A percentile compares a stretch with the other conserved stretches of the same genome.
phyloP scores from a whole-genome alignment of 1,140 invertebrate species.

The Ceratina australensis region DNA sequence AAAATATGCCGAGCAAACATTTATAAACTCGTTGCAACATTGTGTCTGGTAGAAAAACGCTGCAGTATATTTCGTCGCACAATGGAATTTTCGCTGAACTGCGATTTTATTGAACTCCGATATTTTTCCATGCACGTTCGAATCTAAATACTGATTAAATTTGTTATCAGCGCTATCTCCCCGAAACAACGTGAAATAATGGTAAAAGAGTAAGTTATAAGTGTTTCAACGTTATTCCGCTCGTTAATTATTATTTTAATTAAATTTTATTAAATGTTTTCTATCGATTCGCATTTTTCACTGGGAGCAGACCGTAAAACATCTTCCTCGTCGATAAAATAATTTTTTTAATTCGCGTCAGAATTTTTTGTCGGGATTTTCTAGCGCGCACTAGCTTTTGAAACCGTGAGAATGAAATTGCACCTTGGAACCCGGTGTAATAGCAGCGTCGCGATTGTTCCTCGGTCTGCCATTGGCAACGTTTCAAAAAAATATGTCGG shows the following conservation, averaged over 20 bases:
- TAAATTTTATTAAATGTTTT: neutral
- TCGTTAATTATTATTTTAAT: neutral
- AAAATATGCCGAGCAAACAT: neutral
- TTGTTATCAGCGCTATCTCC: neutral
- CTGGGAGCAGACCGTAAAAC: neutral
- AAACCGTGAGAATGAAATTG: slow-evolving; percentile 22
- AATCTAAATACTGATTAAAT: neutral
- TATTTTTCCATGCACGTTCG: neutral
- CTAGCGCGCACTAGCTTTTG: slow-evolving; percentile 9
- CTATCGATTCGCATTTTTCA: neutral
- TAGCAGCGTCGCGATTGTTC: slow-evolving; percentile 18
- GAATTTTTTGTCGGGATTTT: slow-evolving; percentile 7
- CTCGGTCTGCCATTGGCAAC: slow-evolving; percentile 15
- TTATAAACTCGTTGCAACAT: neutral
- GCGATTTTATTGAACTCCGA: neutral
- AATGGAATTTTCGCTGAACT: neutral
- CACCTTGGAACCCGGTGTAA: slow-evolving; percentile 6
- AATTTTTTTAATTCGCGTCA: slow-evolving; percentile 18
- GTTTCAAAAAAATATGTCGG: slow-evolving; percentile 21
- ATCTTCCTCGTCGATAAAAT: neutral
- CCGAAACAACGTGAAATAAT: neutral
- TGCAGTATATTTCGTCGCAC: neutral
- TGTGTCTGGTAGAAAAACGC: neutral
- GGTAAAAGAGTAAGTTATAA: neutral
- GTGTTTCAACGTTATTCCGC: no score